A percentile compares a stretch with the other conserved stretches of the same genome.
Conservation (phyloP, 30 jellyfish, hydroid and myxozoan genomes). For the Hydractinia echinata region DNA sequence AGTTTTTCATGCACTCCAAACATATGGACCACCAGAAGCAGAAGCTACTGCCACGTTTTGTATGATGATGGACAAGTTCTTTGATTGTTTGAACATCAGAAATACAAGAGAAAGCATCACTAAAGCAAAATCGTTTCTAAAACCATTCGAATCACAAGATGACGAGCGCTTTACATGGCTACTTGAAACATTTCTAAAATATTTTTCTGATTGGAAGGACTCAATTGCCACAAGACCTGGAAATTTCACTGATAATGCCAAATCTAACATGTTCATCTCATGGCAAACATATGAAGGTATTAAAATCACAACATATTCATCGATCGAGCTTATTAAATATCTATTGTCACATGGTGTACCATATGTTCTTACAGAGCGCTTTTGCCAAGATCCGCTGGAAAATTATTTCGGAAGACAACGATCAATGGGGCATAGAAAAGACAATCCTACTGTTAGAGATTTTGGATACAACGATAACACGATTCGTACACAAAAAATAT, state of each 20-base stretch:
- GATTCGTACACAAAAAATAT: no score
- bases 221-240: slow-evolving; percentile 44
- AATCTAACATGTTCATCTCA: slow-evolving; percentile 52
- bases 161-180: slow-evolving; percentile 49
- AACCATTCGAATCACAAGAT: slow-evolving; percentile 27
- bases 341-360: slow-evolving; percentile 32
- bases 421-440: no score
- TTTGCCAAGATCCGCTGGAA: neutral
- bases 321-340: slow-evolving; percentile 29
- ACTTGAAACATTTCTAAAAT: slow-evolving; percentile 26
- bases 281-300: slow-evolving; percentile 56
- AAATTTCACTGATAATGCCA: slow-evolving; percentile 23
- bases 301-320: slow-evolving; percentile 34
- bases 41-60: slow-evolving; percentile 19
- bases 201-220: slow-evolving; percentile 39
- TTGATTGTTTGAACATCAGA: slow-evolving; percentile 43
- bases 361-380: slow-evolving; percentile 32
- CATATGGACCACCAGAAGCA: neutral
- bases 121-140: slow-evolving; percentile 27
- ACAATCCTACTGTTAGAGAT: no score
- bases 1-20: neutral
- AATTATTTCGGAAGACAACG: neutral
- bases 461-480: no score
- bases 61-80: slow-evolving; percentile 26
- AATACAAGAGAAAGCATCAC: slow-evolving; percentile 13